Percentiles rank a stretch among this genome's conserved stretches.
Evolutionary conservation across 2,797 vertebrate species (phyloP).

Genomic region (Sarcophilus harrisii): DNA sequence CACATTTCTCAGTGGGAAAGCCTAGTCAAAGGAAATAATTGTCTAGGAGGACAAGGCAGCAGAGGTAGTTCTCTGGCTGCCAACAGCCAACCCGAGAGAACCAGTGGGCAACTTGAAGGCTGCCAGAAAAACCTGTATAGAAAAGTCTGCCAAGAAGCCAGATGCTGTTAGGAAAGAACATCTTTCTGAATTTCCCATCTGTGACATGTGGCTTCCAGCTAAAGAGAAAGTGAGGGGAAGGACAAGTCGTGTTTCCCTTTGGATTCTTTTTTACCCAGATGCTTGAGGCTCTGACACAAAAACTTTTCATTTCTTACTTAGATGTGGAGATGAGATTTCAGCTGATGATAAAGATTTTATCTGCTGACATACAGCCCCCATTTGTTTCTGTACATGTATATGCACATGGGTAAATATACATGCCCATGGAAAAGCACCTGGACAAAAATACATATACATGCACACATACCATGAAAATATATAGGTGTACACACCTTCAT

Average conservation of each 20-base stretch:
- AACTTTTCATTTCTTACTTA: not conserved
- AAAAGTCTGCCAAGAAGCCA: slow-evolving; percentile 65
- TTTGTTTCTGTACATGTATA: too few relatives aligned
- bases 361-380: not conserved
- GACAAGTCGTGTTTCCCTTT: not conserved
- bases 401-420: not conserved
- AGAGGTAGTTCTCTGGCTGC: not conserved
- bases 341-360: slow-evolving; percentile 5
- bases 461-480: not conserved
- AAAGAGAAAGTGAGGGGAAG: slow-evolving; percentile 40
- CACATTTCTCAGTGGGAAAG: slow-evolving; percentile 53
- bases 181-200: slow-evolving; percentile 59
- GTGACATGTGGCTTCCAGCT: slow-evolving; percentile 49
- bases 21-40: slow-evolving; percentile 60
- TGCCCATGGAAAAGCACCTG: too few relatives aligned
- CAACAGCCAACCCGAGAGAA: slow-evolving; percentile 33
- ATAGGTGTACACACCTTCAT: not conserved
- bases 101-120: slow-evolving; percentile 50
- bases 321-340: not conserved
- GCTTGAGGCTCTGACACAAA: not conserved
- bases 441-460: not conserved
- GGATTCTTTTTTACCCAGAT: not conserved
- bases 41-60: slow-evolving; percentile 52
- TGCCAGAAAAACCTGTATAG: slow-evolving; percentile 61
- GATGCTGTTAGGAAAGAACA: slow-evolving; percentile 43